These are phyloP conservation scores for Hyles lineata DNA, from an alignment of 2,888 invertebrate genomes.

Conservation along the genomic window DNA sequence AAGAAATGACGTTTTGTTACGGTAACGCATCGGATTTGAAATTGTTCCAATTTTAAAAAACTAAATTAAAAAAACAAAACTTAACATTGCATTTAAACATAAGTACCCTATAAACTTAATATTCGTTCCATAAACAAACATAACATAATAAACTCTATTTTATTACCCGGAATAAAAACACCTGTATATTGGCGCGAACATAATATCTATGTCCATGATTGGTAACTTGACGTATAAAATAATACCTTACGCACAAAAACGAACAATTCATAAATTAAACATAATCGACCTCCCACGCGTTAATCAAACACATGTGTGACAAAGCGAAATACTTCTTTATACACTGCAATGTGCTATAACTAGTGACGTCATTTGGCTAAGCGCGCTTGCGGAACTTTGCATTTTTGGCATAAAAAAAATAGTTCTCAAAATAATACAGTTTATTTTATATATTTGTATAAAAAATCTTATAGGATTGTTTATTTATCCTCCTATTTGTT, in stretches of 20 bases:
- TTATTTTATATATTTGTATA: no score
- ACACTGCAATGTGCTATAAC: slow-evolving; percentile 12
- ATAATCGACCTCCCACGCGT: slow-evolving; percentile 9
- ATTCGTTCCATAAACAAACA: no score
- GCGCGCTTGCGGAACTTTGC: neutral
- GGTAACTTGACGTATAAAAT: slow-evolving; percentile 9
- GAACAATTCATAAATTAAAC: slow-evolving; percentile 23
- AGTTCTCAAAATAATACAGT: neutral
- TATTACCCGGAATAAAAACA: neutral
- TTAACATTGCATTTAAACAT: no score
- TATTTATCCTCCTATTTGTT: no score
- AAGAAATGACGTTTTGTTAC: no score
- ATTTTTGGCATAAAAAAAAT: neutral
- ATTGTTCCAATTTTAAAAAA: no score
- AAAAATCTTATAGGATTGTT: no score
- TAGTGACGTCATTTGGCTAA: neutral
- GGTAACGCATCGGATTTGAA: no score
- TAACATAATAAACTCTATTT: no score
- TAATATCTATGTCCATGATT: slow-evolving; percentile 8
- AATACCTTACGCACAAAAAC: slow-evolving; percentile 13
- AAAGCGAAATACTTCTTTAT: neutral
- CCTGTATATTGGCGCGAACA: neutral
- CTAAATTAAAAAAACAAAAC: no score
- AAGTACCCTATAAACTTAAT: no score
- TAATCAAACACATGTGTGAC: slow-evolving; percentile 14